phyloP scores from a whole-genome alignment of 2,888 invertebrate genomes.

The Ethmia dodecea region DNA sequence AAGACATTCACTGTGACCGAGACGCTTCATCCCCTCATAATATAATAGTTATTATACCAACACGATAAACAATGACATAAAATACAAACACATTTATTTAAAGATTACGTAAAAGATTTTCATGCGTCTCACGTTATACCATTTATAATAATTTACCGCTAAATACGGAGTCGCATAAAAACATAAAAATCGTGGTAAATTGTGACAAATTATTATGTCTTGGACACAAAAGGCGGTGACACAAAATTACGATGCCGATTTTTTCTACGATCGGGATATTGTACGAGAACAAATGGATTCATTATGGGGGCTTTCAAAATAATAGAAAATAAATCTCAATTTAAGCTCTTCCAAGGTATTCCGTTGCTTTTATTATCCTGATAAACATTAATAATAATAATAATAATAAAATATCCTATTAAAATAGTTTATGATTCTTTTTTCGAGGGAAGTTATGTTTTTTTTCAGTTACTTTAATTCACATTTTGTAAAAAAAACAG shows the following conservation, averaged over 20 bases:
- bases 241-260: constrained; percentile 11
- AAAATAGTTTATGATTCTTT: no score
- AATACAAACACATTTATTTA: constrained; percentile 26
- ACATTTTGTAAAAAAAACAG: no score
- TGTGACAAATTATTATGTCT: constrained; percentile 48
- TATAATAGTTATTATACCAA: constrained; percentile 23
- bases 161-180: constrained; percentile 33
- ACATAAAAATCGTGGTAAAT: constrained; percentile 42
- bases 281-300: constrained; percentile 4
- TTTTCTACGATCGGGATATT: constrained; percentile 12
- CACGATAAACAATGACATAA: constrained; percentile 20
- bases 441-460: no score
- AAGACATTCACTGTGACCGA: constrained; percentile 34
- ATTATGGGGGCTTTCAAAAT: constrained; percentile 1
- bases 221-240: constrained; percentile 17
- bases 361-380: no score
- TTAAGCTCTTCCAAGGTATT: no score
- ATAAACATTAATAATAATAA: no score
- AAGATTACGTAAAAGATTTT: constrained; percentile 24
- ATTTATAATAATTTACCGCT: constrained; percentile 50
- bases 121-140: constrained; percentile 23
- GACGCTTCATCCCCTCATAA: constrained; percentile 20
- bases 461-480: no score
- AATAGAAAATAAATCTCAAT: no score
- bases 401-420: no score